Conservation (phyloP, 1,140 invertebrate species). For the Pseudomyrmex cubaensis region DNA sequence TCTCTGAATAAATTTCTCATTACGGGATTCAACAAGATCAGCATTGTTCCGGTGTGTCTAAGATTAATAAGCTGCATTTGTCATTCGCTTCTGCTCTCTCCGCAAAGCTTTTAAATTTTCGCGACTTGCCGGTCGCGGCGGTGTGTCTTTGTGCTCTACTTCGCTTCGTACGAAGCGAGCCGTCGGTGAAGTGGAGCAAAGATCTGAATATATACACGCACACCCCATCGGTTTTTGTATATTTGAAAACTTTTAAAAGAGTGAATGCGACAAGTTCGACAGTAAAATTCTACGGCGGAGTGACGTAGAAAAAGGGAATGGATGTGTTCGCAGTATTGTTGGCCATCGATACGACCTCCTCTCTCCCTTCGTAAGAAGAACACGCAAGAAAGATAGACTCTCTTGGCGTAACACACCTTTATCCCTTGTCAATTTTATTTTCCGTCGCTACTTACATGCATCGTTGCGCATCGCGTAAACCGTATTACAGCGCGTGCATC, state of each 20-base stretch:
- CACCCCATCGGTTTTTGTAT: not conserved
- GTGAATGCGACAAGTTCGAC: conserved; percentile 41
- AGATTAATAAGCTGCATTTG: conserved; percentile 42
- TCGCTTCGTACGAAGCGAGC: not conserved
- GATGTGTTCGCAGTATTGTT: conserved; percentile 29
- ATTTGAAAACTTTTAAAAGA: conserved; percentile 32
- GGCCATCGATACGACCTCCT: not conserved
- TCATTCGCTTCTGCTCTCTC: conserved; percentile 19
- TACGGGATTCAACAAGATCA: conserved; percentile 52
- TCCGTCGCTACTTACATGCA: not conserved
- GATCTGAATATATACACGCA: not conserved
- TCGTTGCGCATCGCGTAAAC: not conserved
- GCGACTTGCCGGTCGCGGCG: too few species aligned
- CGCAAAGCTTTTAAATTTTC: conserved; percentile 46
- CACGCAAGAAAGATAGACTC: not conserved
- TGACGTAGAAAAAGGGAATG: not conserved
- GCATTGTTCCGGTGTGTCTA: conserved; percentile 30
- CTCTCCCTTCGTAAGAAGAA: too few species aligned
- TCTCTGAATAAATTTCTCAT: conserved; percentile 59
- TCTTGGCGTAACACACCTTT: not conserved
- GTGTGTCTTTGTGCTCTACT: conserved; percentile 8
- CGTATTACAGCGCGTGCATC: not conserved
- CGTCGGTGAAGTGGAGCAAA: conserved; percentile 2
- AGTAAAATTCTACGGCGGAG: conserved; percentile 22
- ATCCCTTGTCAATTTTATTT: conserved; percentile 28